Conservation (phyloP, 2,113 vertebrate genomes). For the Solenodon paradoxus region DNA sequence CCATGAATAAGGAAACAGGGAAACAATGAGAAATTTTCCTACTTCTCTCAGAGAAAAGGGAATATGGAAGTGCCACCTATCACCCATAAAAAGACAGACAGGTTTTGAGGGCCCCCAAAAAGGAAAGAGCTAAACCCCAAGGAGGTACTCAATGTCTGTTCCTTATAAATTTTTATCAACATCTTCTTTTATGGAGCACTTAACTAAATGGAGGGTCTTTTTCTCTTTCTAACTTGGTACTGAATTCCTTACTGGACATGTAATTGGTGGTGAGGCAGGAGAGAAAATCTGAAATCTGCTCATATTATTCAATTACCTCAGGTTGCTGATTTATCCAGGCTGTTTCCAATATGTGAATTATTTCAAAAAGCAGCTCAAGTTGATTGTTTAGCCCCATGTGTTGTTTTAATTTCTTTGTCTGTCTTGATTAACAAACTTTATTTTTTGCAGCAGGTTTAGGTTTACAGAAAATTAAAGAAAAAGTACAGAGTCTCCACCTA, state of each 20-base stretch:
- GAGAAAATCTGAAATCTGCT: no score
- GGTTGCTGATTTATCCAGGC: neutral
- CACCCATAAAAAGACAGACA: neutral
- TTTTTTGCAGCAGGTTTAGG: neutral
- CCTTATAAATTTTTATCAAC: neutral
- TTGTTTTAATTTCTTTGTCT: neutral
- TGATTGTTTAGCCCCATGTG: neutral
- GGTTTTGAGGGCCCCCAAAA: neutral
- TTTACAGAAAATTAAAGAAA: neutral
- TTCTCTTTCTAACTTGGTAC: neutral
- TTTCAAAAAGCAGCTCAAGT: neutral
- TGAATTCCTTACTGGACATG: neutral
- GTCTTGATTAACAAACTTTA: neutral
- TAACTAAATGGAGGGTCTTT: neutral
- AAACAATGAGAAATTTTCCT: neutral
- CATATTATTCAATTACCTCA: neutral
- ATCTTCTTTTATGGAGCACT: neutral
- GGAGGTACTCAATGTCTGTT: neutral
- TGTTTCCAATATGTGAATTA: neutral
- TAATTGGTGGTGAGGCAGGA: neutral
- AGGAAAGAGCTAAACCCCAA: rapidly evolving
- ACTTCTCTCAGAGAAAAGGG: neutral
- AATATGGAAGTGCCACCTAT: neutral
- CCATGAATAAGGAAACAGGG: neutral
- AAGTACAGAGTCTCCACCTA: neutral